Conservation (phyloP, 2,888 invertebrate genomes). For the Ormia ochracea region DNA sequence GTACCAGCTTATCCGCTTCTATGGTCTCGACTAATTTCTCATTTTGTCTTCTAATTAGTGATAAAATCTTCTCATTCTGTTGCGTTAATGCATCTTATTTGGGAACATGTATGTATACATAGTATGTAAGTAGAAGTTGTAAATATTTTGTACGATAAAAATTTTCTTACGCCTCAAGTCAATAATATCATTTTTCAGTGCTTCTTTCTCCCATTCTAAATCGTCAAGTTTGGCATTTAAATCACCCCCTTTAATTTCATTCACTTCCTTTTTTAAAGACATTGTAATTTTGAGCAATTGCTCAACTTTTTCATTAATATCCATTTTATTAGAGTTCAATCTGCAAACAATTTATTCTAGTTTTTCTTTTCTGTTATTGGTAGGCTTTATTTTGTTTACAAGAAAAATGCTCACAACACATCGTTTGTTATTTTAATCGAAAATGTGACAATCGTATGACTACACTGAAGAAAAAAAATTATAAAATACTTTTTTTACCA, state of each 20-base stretch:
- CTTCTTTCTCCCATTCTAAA: slow-evolving; percentile 31
- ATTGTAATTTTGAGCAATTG: slow-evolving; percentile 41
- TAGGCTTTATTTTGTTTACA: no score
- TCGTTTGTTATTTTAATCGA: no score
- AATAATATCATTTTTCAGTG: slow-evolving; percentile 35
- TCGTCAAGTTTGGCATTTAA: slow-evolving; percentile 27
- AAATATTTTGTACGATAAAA: neutral
- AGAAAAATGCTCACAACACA: no score
- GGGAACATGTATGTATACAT: neutral
- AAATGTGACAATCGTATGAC: no score
- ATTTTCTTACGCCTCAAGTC: slow-evolving; percentile 40
- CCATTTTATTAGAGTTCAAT: slow-evolving; percentile 6
- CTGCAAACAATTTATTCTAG: neutral
- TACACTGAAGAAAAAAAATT: no score
- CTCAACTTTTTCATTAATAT: slow-evolving; percentile 46
- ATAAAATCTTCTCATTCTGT: slow-evolving; percentile 42
- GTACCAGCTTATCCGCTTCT: slow-evolving; percentile 12
- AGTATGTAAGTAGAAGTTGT: neutral
- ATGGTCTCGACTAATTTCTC: slow-evolving; percentile 15
- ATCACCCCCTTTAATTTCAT: slow-evolving; percentile 30
- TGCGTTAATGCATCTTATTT: slow-evolving; percentile 17
- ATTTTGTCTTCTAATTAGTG: slow-evolving; percentile 26
- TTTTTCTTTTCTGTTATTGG: neutral
- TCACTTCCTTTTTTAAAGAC: slow-evolving; percentile 33
- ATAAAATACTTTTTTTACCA: no score